Evolutionary conservation across 2,888 invertebrate species (phyloP).

Genomic region (Silvanus unidentatus): DNA sequence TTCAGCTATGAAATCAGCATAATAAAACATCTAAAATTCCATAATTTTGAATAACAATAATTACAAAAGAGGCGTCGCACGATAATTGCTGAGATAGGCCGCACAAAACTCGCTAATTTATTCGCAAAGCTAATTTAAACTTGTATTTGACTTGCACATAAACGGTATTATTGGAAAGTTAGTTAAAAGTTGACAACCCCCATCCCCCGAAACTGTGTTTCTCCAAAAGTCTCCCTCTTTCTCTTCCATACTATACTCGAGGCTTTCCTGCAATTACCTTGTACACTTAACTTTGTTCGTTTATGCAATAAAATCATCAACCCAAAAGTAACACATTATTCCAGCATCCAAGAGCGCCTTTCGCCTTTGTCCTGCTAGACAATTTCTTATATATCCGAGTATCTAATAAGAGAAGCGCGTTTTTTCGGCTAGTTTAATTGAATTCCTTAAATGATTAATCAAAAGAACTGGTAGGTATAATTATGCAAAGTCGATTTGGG

Average conservation of each 20-base stretch:
- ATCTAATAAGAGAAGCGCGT: too few species aligned
- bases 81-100: slow-evolving; percentile 48
- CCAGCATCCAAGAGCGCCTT: too few species aligned
- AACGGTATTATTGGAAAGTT: slow-evolving; percentile 48
- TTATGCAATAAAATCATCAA: slow-evolving; percentile 23
- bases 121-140: slow-evolving; percentile 49
- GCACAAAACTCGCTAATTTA: slow-evolving; percentile 47
- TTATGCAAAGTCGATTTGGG: too few species aligned
- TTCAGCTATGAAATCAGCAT: slow-evolving; percentile 44
- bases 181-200: slow-evolving; percentile 47
- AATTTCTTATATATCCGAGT: too few species aligned
- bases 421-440: too few species aligned
- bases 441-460: too few species aligned
- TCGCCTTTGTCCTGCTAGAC: too few species aligned
- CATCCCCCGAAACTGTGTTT: slow-evolving; percentile 24
- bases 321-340: slow-evolving; percentile 3
- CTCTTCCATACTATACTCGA: slow-evolving; percentile 15
- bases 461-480: too few species aligned
- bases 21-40: slow-evolving; percentile 48
- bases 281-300: slow-evolving; percentile 27
- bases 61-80: slow-evolving; percentile 46
- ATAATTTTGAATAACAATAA: slow-evolving; percentile 49
- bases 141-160: slow-evolving; percentile 50
- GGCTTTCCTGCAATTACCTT: slow-evolving; percentile 25
- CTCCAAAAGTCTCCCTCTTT: slow-evolving; percentile 9